Evolutionary conservation across 2,797 vertebrate genomes (phyloP), one percentile per base, ranked within the genome.

Genomic region (Protonibea diacanthus): DNA sequence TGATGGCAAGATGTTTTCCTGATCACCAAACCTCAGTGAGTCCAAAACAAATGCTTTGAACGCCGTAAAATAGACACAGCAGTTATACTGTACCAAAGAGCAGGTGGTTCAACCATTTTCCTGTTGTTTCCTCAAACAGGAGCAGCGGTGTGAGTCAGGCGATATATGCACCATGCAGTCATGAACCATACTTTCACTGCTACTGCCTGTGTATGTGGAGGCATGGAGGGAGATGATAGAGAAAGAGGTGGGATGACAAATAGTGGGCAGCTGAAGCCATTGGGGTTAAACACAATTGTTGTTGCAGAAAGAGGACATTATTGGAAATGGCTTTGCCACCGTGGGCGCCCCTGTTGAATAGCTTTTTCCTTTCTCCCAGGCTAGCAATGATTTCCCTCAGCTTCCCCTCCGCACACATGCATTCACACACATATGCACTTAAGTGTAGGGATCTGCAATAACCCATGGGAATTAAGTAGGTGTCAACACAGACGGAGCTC

Each of bases 251-350:
- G 78, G 88, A 94, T 95, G 93, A 94, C 87, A 94, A 93, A 94
- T 90, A 89, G 90, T 91, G 92, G 90, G 88, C 84, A 90, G 87
- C 91, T 89, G 86, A 93, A 95, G 92, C 91, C 94, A 94, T 77
- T 88, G 93, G 93, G 94, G 94, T 95, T 94, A 95, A 95, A 94
- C 90, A 94, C 93, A 94, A 95, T 94, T 94, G 93, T 91, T 94
- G 92, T 93, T 92, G 92, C 92, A 93, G 92, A 93, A 92, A 94
- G 91, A 93, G 89, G 91, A 95, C 93, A 95, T 95, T 95, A 95
- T 94, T 94, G 92, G 93, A 94, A 95, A 95, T 94, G 90, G 90
- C 89, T 94, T 93, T 93, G 89, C 91, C 91, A 93, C 92, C 80
- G 78, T 89, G 89, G 92, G 90, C 90, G 62, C 85, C 89, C 91